Percentiles rank a stretch among this genome's conserved stretches.
Conservation (phyloP, 2,888 invertebrate genomes). For the Aphodius granarius region DNA sequence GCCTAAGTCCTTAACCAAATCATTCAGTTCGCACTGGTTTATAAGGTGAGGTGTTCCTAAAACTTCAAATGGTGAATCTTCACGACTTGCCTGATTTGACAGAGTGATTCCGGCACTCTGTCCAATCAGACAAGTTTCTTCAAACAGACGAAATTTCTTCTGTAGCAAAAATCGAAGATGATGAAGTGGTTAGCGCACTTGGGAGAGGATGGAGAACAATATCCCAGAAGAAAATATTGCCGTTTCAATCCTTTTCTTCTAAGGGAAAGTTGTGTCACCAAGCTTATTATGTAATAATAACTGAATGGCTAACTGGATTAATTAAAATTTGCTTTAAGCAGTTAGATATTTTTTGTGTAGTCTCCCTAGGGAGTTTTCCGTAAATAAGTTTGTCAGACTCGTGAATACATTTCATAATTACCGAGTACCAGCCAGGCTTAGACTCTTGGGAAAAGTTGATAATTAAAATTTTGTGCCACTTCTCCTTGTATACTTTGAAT, state of each 20-base stretch:
- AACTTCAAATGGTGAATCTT: too few relatives aligned
- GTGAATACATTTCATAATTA: background rate
- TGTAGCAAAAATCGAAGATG: too few relatives aligned
- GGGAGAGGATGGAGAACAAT: too few relatives aligned
- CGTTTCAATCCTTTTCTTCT: background rate
- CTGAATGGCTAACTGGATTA: background rate
- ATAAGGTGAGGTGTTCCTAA: too few relatives aligned
- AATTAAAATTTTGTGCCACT: background rate
- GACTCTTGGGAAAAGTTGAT: background rate
- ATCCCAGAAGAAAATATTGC: too few relatives aligned
- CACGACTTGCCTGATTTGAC: too few relatives aligned
- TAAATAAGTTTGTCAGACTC: background rate
- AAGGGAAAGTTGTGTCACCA: background rate
- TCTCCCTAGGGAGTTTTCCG: background rate
- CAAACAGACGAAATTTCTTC: too few relatives aligned
- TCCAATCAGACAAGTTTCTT: too few relatives aligned
- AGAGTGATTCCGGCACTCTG: too few relatives aligned
- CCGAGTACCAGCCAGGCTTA: background rate
- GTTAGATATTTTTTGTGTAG: background rate
- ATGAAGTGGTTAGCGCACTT: too few relatives aligned
- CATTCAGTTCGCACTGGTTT: too few relatives aligned
- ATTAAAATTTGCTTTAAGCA: background rate
- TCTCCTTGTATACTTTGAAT: background rate
- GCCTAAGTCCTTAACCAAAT: too few relatives aligned
- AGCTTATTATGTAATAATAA: background rate